Percentiles rank a stretch among this genome's conserved stretches.
Evolutionary conservation across 2,797 vertebrate species (phyloP).

Genomic region (Dendrocincla tyrannina): DNA sequence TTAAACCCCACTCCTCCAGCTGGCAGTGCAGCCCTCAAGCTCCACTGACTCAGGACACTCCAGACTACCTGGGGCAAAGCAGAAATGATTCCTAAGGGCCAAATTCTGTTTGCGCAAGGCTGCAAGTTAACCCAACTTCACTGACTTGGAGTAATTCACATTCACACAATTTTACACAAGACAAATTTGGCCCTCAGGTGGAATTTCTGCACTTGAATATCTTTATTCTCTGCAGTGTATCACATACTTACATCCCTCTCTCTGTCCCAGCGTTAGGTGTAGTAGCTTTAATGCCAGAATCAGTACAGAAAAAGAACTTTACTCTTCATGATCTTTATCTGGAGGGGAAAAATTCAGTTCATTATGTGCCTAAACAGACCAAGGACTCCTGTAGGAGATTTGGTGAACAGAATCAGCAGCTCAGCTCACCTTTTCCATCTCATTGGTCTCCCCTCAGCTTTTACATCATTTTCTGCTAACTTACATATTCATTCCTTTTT

Average conservation of each 20-base stretch:
- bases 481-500: neutral
- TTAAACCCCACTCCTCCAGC: neutral
- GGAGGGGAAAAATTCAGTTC: neutral
- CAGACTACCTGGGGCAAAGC: fast-evolving
- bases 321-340: neutral
- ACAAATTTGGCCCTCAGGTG: neutral
- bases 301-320: neutral
- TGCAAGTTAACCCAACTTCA: neutral
- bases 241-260: fast-evolving
- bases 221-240: neutral
- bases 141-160: neutral
- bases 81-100: neutral
- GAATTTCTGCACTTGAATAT: neutral
- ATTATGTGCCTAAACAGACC: neutral
- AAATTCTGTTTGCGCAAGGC: neutral
- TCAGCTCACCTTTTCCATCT: neutral
- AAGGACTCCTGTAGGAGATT: neutral
- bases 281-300: neutral
- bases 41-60: neutral
- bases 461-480: neutral
- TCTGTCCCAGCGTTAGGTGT: neutral
- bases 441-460: neutral
- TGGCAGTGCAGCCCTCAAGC: neutral
- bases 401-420: neutral
- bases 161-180: neutral